Evolutionary conservation across 2,113 vertebrate species (phyloP), one percentile per base, ranked within the genome.

Genomic region (Penelope pileata): DNA sequence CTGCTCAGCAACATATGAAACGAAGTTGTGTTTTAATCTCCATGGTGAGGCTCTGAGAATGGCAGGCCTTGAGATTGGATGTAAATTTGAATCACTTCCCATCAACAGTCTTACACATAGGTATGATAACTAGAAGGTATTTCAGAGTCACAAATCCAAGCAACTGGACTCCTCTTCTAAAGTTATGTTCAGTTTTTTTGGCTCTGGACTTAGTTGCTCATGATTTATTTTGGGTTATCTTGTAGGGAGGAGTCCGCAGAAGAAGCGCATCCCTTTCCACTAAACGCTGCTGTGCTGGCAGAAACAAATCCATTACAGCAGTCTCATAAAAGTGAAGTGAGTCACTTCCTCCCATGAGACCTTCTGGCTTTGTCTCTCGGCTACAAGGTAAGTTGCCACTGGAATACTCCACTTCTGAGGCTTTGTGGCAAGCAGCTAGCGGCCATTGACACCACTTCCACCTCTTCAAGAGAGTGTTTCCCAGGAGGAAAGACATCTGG

Each of bases 1-100:
- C 89, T 93, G 82, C 85, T 90, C 87, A 85, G 82, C 67, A 91
- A 93, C 82, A 76, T 42, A 59, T 2, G 26, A 86, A 93, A 82
- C 75, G 34, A 90, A 82, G 19, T 45, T 64, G 43, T 76, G 10
- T 77, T 92, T 76, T 60, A 76, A 90, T 66, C 75, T 76, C 70
- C 50, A 36, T 6, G 45, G 48, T n/a, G 78, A 88, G 40, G 53
- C 62, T 22, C 59, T 74, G 48, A 73, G 40, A 87, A 68, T 3
- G 62, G 66, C n/a, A 69, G 16, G 4, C 75, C 62, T 90, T 76
- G 68, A 1, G 2, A 72, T 1, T 47, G 56, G 48, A 79, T 1
- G 11, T 27, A 87, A 72, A 75, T 59, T 59, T 59, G 34, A 78
- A 43, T 16, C 0, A 69, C 9, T 48, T 69, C 79, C 60, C 40